Base-by-base conservation (phyloP, 2,888 invertebrate species). In the Lottia scabra region DNA sequence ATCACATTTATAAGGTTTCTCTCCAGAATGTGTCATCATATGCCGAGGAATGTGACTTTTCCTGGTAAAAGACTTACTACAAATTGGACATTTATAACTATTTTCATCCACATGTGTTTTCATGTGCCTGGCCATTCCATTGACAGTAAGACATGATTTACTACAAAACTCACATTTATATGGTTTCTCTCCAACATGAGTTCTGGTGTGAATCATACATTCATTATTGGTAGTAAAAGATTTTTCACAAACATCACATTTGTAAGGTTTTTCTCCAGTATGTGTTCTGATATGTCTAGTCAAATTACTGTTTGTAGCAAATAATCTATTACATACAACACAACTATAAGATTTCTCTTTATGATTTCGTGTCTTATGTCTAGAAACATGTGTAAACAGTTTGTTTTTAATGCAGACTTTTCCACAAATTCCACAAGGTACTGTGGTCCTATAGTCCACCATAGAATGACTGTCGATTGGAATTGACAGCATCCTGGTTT, bases 101-200 rank as follows among this genome's bases (percentile, higher is more conserved):
- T 56, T 56, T 56, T 19, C 19, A 19, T 23, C 19, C 8, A 23
- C 10, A n/a, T 56, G 56, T 6, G 19, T 56, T 23, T 23, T 56
- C n/a, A 56, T 56, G 12, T 56, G 56, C n/a, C 19, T n/a, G n/a
- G n/a, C 6, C 26, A 73, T 26, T 26, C 70, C 56, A 16, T 63
- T 56, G 0, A n/a, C 15, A 8, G 67, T 43, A 43, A 48, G 44
- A 38, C 67, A 72, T n/a, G 16, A n/a, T 27, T 72, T 72, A 48
- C 43, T 30, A 48, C 72, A 72, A 8, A 72, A 63, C 3, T 72
- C 72, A 65, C 72, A 72, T 26, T 48, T 38, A n/a, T 38, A 67
- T 27, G 63, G 38, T 8, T 62, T 27, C 12, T 70, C 65, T n/a
- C 30, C 48, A 0, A 30, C n/a, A n/a, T 67, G 64, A 56, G 19